Evolutionary conservation across 2,113 vertebrate species (phyloP).

Genomic region (Marmota monax): DNA sequence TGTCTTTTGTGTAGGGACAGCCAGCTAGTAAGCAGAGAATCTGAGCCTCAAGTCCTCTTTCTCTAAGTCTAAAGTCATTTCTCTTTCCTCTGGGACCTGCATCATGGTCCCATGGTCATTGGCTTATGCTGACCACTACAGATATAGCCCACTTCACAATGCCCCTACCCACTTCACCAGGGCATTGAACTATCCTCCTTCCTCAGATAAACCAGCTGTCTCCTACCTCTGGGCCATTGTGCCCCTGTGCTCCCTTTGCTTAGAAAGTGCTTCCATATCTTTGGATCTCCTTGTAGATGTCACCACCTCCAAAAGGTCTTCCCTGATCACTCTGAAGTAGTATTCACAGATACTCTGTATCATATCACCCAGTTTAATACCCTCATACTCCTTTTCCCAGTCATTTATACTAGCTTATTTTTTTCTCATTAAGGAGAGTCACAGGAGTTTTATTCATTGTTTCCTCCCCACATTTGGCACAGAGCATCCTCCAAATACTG

Average conservation of each 20-base stretch:
- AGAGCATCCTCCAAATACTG: background rate
- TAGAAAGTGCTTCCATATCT: background rate
- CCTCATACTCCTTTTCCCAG: background rate
- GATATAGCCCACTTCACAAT: background rate
- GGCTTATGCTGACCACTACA: too few species aligned
- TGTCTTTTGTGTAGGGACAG: background rate
- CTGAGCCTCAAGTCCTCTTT: background rate
- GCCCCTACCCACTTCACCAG: background rate
- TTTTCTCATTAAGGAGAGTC: background rate
- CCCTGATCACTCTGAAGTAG: background rate
- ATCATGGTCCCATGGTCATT: too few species aligned
- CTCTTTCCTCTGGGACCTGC: background rate
- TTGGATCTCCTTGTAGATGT: background rate
- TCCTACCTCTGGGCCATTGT: background rate
- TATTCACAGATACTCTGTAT: too few species aligned
- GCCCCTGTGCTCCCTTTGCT: background rate
- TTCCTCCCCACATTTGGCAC: background rate
- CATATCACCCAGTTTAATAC: too few species aligned
- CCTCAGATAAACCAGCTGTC: background rate
- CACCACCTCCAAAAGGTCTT: background rate
- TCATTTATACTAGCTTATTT: background rate
- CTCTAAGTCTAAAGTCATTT: background rate
- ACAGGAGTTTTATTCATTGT: background rate
- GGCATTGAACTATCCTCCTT: background rate
- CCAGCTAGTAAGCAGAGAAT: background rate